Conservation (phyloP, 1,140 invertebrate genomes). For the Bombus cullumanus region DNA sequence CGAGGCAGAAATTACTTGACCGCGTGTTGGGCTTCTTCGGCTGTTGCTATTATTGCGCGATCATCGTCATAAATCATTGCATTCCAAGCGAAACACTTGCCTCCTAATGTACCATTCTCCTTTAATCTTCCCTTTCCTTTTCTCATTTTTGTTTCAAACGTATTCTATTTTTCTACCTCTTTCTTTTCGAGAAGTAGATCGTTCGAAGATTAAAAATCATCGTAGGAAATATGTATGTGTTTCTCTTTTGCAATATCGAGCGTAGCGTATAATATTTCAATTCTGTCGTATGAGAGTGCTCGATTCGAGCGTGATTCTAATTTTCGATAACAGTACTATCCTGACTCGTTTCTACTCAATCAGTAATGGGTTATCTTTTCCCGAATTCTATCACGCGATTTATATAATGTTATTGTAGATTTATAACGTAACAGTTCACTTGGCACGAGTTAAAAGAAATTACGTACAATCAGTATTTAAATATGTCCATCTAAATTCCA, state of each 20-base stretch:
- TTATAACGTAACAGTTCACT: too few species aligned
- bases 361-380: background rate
- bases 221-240: too few species aligned
- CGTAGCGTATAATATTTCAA: too few species aligned
- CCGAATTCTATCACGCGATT: background rate
- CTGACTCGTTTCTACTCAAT: background rate
- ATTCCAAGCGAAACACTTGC: background rate
- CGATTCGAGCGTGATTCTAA: background rate
- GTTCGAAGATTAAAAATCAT: too few species aligned
- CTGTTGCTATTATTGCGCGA: constrained; percentile 5
- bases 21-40: background rate
- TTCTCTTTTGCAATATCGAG: background rate
- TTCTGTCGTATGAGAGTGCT: too few species aligned
- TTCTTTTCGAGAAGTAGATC: background rate
- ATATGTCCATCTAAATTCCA: too few species aligned
- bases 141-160: background rate
- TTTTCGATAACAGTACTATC: background rate
- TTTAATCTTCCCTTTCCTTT: background rate
- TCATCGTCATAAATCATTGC: constrained; percentile 28
- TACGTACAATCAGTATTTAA: too few species aligned
- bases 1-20: constrained; percentile 18
- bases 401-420: too few species aligned
- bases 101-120: background rate
- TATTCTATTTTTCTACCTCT: too few species aligned
- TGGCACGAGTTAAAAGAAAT: too few species aligned